Percentiles rank a stretch among this genome's conserved stretches.
These are phyloP conservation scores for Nomada flava DNA, from an alignment of 2,888 invertebrate genomes.

Conservation along the genomic window DNA sequence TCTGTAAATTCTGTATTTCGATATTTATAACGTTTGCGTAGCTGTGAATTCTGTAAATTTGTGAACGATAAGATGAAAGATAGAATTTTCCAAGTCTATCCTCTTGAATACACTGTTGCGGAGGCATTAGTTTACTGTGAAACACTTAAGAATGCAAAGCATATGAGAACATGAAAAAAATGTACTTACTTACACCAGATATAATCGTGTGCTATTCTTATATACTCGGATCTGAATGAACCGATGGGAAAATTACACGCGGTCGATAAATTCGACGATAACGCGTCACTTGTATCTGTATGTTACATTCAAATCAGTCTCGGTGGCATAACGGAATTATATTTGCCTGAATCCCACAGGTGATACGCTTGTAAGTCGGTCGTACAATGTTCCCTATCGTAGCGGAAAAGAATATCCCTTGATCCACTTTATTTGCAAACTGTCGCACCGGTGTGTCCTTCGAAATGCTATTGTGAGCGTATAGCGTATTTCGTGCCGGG, in stretches of 20 bases:
- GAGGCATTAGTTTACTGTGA: no score
- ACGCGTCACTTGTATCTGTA: background rate
- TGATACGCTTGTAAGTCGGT: background rate
- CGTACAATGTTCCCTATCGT: constrained; percentile 28
- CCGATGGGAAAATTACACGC: background rate
- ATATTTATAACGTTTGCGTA: no score
- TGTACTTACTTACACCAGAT: background rate
- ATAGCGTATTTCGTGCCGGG: constrained; percentile 54
- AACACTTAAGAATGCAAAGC: background rate
- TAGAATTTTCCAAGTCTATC: background rate
- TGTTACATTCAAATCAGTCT: background rate
- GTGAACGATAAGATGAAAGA: background rate
- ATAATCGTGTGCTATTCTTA: background rate
- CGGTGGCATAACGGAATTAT: constrained; percentile 19
- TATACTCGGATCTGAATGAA: background rate
- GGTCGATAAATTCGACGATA: background rate
- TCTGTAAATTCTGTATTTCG: no score
- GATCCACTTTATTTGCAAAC: constrained; percentile 63
- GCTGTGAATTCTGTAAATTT: no score
- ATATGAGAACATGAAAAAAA: background rate
- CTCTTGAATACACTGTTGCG: no score
- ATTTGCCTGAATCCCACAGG: background rate
- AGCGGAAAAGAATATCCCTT: constrained; percentile 31
- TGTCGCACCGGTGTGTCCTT: constrained; percentile 56
- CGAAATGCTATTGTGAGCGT: constrained; percentile 12